phyloP scores from a whole-genome alignment of 2,888 invertebrate genomes.

The Helobdella robusta region DNA sequence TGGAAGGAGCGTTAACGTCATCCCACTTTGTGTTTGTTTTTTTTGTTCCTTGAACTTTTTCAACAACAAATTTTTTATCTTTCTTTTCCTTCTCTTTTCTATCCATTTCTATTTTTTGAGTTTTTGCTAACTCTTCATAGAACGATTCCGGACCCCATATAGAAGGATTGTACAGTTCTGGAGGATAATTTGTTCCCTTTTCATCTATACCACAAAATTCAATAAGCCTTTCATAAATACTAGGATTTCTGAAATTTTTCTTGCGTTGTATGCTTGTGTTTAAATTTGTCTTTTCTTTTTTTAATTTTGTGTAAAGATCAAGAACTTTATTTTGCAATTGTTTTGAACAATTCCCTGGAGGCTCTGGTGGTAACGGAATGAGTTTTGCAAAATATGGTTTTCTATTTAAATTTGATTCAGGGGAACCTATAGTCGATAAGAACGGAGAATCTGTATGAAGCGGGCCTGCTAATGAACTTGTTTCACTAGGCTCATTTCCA shows the following conservation, averaged over 20 bases:
- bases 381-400: not conserved
- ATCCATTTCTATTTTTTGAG: conserved; percentile 84
- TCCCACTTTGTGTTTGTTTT: conserved; percentile 16
- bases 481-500: conserved; percentile 1
- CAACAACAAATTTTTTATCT: conserved; percentile 2
- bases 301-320: conserved; percentile 60
- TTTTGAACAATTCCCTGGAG: conserved; percentile 25
- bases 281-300: conserved; percentile 71
- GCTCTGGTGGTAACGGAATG: conserved; percentile 26
- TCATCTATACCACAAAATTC: conserved; percentile 90
- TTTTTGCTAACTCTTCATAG: conserved; percentile 80
- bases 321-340: conserved; percentile 39
- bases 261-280: conserved; percentile 78
- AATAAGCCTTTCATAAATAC: conserved; percentile 92
- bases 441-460: not conserved
- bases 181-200: conserved; percentile 88
- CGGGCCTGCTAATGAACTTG: not conserved
- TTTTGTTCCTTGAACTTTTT: conserved; percentile 8
- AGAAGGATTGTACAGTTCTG: conserved; percentile 81
- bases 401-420: no score
- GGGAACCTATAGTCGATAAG: not conserved
- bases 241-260: conserved; percentile 66
- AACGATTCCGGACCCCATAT: conserved; percentile 84
- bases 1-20: no score
- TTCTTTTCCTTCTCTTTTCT: conserved; percentile 70